Evolutionary conservation across 1,140 invertebrate genomes (phyloP).

Genomic region (Onthophagus taurus): DNA sequence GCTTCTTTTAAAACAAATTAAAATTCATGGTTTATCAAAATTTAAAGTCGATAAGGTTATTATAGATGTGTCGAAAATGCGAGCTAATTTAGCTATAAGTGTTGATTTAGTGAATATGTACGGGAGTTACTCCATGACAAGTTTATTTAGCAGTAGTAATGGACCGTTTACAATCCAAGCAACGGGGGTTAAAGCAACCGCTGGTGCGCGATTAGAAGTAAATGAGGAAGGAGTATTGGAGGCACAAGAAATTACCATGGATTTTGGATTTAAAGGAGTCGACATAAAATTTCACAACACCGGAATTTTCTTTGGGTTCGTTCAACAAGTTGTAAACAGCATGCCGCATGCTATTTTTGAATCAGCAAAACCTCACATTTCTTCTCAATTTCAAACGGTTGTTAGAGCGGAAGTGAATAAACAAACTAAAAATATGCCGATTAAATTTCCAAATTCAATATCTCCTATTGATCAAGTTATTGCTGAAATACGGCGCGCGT

Average conservation of each 20-base stretch:
- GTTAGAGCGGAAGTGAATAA: conserved; percentile 45
- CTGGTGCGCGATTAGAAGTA: conserved; percentile 57
- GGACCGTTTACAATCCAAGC: conserved; percentile 70
- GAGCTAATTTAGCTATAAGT: conserved; percentile 54
- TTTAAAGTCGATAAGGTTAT: conserved; percentile 60
- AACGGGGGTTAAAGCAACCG: conserved; percentile 54
- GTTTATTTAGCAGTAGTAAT: conserved; percentile 56
- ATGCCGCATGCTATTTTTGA: conserved; percentile 74
- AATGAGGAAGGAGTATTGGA: conserved; percentile 61
- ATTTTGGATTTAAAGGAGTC: conserved; percentile 67
- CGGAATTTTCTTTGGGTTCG: conserved; percentile 60
- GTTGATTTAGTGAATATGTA: conserved; percentile 58
- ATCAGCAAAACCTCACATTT: conserved; percentile 72
- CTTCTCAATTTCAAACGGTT: conserved; percentile 63
- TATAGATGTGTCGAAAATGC: conserved; percentile 57
- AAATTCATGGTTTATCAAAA: conserved; percentile 64
- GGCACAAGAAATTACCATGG: conserved; percentile 68
- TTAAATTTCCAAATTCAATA: conserved; percentile 75
- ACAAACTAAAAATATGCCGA: conserved; percentile 49
- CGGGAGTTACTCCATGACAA: conserved; percentile 66
- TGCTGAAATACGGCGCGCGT: conserved; percentile 58
- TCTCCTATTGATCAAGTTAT: conserved; percentile 74
- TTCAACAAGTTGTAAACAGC: conserved; percentile 69
- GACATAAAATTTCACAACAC: conserved; percentile 72
- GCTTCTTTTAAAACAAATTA: conserved; percentile 60